phyloP scores from a whole-genome alignment of 2,797 vertebrate species.

The Furcifer pardalis region DNA sequence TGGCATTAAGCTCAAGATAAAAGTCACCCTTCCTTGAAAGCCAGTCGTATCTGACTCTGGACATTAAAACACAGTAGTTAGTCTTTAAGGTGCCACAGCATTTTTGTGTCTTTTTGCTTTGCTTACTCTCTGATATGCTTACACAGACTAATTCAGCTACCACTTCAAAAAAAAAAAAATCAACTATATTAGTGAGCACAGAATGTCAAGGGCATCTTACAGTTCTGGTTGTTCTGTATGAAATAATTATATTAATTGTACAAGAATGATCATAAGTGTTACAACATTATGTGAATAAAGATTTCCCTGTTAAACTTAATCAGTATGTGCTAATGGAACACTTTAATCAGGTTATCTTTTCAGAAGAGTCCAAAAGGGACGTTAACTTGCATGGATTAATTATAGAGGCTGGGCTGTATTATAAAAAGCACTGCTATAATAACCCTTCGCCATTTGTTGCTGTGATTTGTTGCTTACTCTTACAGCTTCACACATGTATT shows the following conservation, averaged over 20 bases:
- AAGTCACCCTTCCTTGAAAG: too few species aligned
- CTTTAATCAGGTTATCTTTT: not conserved
- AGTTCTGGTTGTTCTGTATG: not conserved
- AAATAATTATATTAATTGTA: not conserved
- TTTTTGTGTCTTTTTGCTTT: too few species aligned
- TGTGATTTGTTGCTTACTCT: constrained; percentile 64
- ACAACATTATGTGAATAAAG: not conserved
- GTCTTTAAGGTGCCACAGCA: too few species aligned
- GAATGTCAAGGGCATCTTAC: not conserved
- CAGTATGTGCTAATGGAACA: not conserved
- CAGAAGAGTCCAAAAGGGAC: not conserved
- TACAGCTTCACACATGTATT: constrained; percentile 67
- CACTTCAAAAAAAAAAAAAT: too few species aligned
- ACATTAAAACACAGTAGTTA: too few species aligned
- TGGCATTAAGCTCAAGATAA: too few species aligned
- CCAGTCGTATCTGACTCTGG: too few species aligned
- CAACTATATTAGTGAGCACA: not conserved
- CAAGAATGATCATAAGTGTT: not conserved
- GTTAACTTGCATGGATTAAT: constrained; percentile 63
- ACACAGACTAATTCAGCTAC: too few species aligned
- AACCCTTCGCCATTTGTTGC: constrained; percentile 48
- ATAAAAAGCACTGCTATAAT: constrained; percentile 57
- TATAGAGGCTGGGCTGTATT: constrained; percentile 57
- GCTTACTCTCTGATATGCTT: too few species aligned
- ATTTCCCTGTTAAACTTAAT: not conserved